Percentiles rank a stretch among this genome's conserved stretches.
Conservation (phyloP, 2,113 vertebrate species). For the Sula dactylatra region DNA sequence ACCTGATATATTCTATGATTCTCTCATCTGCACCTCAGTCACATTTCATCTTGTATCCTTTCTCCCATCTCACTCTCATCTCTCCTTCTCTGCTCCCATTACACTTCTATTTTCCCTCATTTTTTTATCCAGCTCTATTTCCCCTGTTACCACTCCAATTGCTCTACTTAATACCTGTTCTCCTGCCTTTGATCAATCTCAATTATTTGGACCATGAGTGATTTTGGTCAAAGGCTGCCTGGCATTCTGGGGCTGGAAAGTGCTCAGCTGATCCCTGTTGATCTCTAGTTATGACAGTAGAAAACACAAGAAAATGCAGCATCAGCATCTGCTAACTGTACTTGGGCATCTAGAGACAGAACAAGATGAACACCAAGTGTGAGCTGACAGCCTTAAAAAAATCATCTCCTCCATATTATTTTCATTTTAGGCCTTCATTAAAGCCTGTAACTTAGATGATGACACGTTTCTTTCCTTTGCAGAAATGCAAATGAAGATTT, state of each 20-base stretch:
- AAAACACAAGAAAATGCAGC: background rate
- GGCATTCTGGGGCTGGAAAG: background rate
- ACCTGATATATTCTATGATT: background rate
- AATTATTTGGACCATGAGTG: background rate
- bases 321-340: background rate
- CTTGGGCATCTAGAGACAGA: background rate
- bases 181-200: background rate
- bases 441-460: background rate
- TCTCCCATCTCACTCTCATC: background rate
- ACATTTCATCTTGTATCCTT: background rate
- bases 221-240: background rate
- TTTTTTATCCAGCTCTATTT: background rate
- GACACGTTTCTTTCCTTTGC: background rate
- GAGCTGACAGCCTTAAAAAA: background rate
- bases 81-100: background rate
- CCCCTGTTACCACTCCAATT: background rate
- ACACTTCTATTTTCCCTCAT: background rate
- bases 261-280: background rate
- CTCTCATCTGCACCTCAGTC: background rate
- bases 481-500: background rate
- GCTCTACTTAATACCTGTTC: background rate
- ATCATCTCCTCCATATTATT: background rate
- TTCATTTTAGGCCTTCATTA: background rate
- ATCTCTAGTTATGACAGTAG: background rate
- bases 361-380: background rate